These are phyloP conservation scores for Corythaeola cristata DNA, from an alignment of 2,113 vertebrate species.

Conservation along the genomic window DNA sequence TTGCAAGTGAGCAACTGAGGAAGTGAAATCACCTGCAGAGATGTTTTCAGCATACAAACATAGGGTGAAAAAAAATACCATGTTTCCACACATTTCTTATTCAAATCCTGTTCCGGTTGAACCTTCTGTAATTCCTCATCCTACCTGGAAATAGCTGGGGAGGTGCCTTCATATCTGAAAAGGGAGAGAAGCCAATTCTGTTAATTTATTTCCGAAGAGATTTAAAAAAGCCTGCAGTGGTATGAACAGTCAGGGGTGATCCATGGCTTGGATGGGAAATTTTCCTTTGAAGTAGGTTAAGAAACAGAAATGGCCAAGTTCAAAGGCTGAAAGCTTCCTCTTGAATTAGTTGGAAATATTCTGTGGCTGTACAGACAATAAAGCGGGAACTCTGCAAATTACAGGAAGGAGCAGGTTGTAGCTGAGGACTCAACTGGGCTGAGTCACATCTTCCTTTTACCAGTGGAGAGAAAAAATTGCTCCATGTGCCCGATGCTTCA, in stretches of 20 bases:
- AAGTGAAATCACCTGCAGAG: neutral
- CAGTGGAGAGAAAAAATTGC: neutral
- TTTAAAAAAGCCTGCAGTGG: neutral
- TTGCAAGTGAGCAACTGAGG: neutral
- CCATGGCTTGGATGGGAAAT: neutral
- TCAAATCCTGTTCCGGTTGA: neutral
- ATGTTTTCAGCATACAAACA: neutral
- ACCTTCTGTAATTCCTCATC: neutral
- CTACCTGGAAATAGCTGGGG: neutral
- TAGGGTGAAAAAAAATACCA: neutral
- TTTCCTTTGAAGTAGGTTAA: neutral
- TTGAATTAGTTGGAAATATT: neutral
- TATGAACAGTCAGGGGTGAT: neutral
- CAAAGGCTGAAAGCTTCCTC: neutral
- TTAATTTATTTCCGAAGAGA: neutral
- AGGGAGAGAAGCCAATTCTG: neutral
- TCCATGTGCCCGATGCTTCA: neutral
- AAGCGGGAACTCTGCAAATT: neutral
- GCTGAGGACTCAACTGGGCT: rapidly evolving
- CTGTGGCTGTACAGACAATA: neutral
- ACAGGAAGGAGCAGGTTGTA: neutral
- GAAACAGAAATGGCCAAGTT: neutral
- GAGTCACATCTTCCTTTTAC: neutral
- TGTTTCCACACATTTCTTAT: neutral
- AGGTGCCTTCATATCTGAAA: neutral